Base-by-base conservation (phyloP, 2,113 vertebrate species). In the Brienomyrus brachyistius region DNA sequence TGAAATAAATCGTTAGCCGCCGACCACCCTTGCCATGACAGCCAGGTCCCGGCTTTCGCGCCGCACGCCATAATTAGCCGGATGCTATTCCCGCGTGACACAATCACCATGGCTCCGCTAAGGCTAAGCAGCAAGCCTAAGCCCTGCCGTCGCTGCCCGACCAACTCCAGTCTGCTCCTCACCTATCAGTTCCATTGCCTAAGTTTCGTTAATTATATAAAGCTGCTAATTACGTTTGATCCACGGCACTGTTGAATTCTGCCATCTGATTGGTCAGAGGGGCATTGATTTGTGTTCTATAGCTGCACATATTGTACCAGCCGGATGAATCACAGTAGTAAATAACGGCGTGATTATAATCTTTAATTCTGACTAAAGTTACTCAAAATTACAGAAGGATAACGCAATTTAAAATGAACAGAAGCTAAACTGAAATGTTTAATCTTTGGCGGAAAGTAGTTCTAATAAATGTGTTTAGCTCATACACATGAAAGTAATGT, bases 1-100 rank as follows among this genome's bases (percentile, higher is more conserved):
- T 94, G 88, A 93, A 95, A 95, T 94, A 94, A 95, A 94, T 94
- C 92, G 92, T 95, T 94, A 91, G 92, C 91, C 92, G 91, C 93
- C 93, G 91, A 86, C 91, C 93, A 92, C 92, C 92, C 91, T 89
- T 70, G 54, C 92, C 92, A 90, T 92, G 94, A 94, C 95, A 94
- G 90, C 91, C 88, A 90, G 91, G 92, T 93, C 92, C 89, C 92
- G 83, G 88, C 92, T 91, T 93, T 93, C 93, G 93, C 94, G 93
- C 82, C 80, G 47, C 88, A 80, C 59, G 51, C 90, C 89, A 52
- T 93, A 92, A 93, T 93, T 91, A 93, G 91, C 90, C 90, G 70
- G 91, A 89, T 91, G 91, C 89, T 91, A 91, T 87, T 88, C 90
- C 91, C 91, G 88, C 88, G 91, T 85, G 90, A 15, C 51, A 45